Percentiles rank a stretch among this genome's conserved stretches.
These are phyloP conservation scores for Hecatera dysodea DNA, from an alignment of 2,888 invertebrate species.

Conservation along the genomic window DNA sequence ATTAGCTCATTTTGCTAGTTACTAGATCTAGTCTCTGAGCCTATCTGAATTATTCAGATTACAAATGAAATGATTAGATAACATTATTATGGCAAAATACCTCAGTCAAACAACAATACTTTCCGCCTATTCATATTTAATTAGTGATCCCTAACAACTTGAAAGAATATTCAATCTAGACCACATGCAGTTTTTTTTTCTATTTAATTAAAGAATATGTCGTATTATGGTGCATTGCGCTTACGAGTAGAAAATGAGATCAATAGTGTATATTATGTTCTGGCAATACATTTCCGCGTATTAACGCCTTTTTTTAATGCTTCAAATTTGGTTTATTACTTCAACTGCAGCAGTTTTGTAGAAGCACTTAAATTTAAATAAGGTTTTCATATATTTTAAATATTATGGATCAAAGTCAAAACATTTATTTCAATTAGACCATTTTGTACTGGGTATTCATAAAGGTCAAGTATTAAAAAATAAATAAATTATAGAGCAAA, in stretches of 20 bases:
- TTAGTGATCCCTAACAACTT: neutral
- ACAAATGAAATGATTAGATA: constrained; percentile 12
- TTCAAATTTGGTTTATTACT: constrained; percentile 1
- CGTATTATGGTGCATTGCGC: constrained; percentile 54
- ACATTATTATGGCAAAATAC: constrained; percentile 6
- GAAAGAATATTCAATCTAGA: neutral
- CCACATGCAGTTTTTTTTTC: neutral
- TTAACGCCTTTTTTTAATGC: constrained; percentile 24
- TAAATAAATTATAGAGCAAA: neutral
- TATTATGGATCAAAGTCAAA: constrained; percentile 14
- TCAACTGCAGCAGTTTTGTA: neutral
- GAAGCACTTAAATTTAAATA: neutral
- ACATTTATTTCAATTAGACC: constrained; percentile 15
- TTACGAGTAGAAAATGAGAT: constrained; percentile 38
- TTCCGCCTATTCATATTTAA: neutral
- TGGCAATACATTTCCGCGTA: constrained; percentile 24
- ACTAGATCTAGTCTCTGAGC: neutral
- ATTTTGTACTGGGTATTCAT: neutral
- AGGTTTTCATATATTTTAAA: neutral
- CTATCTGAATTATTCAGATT: constrained; percentile 5
- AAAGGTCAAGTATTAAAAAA: neutral
- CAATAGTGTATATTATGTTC: constrained; percentile 52
- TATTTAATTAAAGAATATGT: constrained; percentile 9
- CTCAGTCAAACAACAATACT: neutral
- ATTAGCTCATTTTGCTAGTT: neutral